Evolutionary conservation across 2,113 vertebrate species (phyloP).

Genomic region (Tricholaema leucomelas): DNA sequence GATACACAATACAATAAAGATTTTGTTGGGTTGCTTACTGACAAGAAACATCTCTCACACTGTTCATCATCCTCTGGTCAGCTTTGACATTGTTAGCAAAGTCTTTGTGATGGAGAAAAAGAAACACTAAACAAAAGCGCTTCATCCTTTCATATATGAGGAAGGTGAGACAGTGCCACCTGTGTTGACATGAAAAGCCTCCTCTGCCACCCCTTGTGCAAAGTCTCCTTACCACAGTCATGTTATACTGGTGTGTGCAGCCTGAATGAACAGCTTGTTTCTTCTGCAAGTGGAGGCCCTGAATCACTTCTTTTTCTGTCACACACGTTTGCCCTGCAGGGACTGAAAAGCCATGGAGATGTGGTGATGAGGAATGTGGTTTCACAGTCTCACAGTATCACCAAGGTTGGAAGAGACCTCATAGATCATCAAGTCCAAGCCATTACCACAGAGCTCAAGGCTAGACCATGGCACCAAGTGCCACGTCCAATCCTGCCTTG

Average conservation of each 20-base stretch:
- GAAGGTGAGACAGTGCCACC: background rate
- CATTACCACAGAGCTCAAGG: too few species aligned
- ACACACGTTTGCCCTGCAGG: background rate
- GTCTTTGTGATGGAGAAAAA: background rate
- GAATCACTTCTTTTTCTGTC: background rate
- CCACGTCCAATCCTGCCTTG: too few species aligned
- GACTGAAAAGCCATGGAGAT: too few species aligned
- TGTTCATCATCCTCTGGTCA: background rate
- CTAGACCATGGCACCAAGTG: too few species aligned
- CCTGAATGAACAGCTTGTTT: background rate
- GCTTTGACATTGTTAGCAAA: background rate
- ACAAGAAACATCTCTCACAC: accelerated
- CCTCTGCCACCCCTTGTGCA: background rate
- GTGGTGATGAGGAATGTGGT: too few species aligned
- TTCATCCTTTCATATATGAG: background rate
- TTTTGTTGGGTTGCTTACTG: background rate
- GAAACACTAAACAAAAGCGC: background rate
- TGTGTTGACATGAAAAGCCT: background rate
- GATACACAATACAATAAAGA: background rate
- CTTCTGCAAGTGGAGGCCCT: background rate
- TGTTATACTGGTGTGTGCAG: background rate
- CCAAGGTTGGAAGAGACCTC: too few species aligned
- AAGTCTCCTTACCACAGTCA: background rate
- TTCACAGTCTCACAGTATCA: too few species aligned
- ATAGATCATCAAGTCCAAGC: too few species aligned